phyloP scores from a whole-genome alignment of 1,140 invertebrate genomes.

The Magallana gigas region DNA sequence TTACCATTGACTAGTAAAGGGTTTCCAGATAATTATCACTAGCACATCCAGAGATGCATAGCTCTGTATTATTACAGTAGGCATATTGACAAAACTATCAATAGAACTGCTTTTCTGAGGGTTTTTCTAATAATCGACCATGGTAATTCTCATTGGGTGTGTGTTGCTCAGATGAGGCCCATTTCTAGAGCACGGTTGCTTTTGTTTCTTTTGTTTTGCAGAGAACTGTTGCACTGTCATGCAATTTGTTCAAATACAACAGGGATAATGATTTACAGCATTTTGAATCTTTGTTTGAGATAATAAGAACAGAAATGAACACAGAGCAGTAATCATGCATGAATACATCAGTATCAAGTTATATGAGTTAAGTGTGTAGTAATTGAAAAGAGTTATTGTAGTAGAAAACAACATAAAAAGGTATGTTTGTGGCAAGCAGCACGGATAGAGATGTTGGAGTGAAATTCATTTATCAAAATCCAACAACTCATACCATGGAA shows the following conservation, averaged over 20 bases:
- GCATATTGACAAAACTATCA: constrained; percentile 27
- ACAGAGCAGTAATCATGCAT: constrained; percentile 9
- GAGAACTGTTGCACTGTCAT: constrained; percentile 18
- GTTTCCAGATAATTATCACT: constrained; percentile 23
- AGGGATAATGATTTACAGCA: neutral
- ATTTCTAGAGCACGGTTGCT: neutral
- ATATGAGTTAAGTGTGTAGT: neutral
- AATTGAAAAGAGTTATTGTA: constrained; percentile 2
- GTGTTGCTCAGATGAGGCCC: neutral
- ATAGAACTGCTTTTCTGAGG: neutral
- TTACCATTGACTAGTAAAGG: constrained; percentile 31
- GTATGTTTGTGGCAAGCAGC: too few relatives aligned
- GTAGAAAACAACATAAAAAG: neutral
- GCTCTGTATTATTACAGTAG: neutral
- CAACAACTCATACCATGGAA: too few relatives aligned
- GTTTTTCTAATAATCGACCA: constrained; percentile 10
- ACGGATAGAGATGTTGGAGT: too few relatives aligned
- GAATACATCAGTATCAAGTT: neutral
- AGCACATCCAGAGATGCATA: constrained; percentile 23
- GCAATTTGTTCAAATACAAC: constrained; percentile 14
- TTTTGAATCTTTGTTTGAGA: neutral
- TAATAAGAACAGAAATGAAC: constrained; percentile 9
- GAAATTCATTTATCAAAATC: too few relatives aligned
- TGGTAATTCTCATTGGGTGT: neutral
- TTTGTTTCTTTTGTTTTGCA: neutral